Conservation (phyloP, 2,797 vertebrate genomes). For the Selene dorsalis region DNA sequence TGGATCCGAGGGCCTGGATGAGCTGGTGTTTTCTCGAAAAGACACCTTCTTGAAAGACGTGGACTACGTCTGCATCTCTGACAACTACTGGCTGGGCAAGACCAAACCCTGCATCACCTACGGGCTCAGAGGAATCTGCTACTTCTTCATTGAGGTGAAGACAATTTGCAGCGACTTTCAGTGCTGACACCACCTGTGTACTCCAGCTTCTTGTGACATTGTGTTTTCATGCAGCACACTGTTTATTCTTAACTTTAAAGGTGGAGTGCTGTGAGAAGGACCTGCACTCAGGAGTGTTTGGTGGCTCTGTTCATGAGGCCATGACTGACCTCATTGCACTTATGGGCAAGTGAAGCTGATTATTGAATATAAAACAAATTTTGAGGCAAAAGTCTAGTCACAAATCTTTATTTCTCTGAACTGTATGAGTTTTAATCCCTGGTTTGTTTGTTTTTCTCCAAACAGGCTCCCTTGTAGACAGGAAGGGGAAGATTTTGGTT, state of each 20-base stretch:
- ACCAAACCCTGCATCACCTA: constrained; percentile 98
- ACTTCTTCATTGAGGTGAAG: constrained; percentile 91
- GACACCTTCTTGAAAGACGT: constrained; percentile 94
- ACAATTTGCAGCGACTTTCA: background rate
- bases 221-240: background rate
- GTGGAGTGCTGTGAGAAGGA: constrained; percentile 90
- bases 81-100: constrained; percentile 99
- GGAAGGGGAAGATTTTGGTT: constrained; percentile 88
- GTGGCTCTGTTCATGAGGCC: constrained; percentile 95
- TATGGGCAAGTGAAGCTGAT: constrained; percentile 86
- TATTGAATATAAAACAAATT: background rate
- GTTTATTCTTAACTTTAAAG: constrained; percentile 68
- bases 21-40: constrained; percentile 89
- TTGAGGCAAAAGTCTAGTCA: background rate
- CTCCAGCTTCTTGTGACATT: background rate
- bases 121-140: constrained; percentile 94
- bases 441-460: background rate
- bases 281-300: constrained; percentile 97
- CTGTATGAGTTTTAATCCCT: background rate
- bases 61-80: constrained; percentile 97
- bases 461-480: constrained; percentile 89
- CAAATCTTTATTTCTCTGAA: background rate
- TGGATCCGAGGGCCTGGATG: constrained; percentile 94
- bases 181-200: background rate
- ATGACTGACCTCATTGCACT: constrained; percentile 94